A percentile compares a stretch with the other conserved stretches of the same genome.
phyloP scores from a whole-genome alignment of 2,113 vertebrate genomes.

The Pelusios castaneus region DNA sequence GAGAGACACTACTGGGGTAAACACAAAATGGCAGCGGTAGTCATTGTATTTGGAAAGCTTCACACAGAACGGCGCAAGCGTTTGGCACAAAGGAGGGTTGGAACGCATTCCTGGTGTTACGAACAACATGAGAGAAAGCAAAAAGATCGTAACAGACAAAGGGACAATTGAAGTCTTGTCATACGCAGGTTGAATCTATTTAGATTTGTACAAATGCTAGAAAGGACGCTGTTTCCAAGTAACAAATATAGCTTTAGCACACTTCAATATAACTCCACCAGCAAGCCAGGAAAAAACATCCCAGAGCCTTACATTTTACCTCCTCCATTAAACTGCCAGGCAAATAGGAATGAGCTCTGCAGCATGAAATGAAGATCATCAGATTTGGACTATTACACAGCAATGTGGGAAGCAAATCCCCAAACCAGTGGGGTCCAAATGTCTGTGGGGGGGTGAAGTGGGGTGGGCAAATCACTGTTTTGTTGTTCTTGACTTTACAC shows the following conservation, averaged over 20 bases:
- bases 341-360: not conserved
- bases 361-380: not conserved
- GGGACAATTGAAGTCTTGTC: not conserved
- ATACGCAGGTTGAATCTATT: not conserved
- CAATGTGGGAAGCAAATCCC: not conserved
- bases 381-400: not conserved
- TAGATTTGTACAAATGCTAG: not conserved
- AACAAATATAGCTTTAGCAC: not conserved
- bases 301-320: not conserved
- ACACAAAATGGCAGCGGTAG: accelerated
- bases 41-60: not conserved
- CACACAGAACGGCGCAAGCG: not conserved
- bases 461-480: too few relatives aligned
- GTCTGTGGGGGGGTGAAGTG: not conserved
- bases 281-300: not conserved
- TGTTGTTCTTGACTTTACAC: too few relatives aligned
- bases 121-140: not conserved
- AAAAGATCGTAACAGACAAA: not conserved
- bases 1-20: not conserved
- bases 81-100: not conserved
- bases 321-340: not conserved
- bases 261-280: constrained; percentile 9
- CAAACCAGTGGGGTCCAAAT: not conserved
- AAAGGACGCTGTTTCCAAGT: not conserved
- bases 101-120: not conserved